Base-by-base conservation (phyloP, 2,888 invertebrate species). In the Uloborus plumipes region DNA sequence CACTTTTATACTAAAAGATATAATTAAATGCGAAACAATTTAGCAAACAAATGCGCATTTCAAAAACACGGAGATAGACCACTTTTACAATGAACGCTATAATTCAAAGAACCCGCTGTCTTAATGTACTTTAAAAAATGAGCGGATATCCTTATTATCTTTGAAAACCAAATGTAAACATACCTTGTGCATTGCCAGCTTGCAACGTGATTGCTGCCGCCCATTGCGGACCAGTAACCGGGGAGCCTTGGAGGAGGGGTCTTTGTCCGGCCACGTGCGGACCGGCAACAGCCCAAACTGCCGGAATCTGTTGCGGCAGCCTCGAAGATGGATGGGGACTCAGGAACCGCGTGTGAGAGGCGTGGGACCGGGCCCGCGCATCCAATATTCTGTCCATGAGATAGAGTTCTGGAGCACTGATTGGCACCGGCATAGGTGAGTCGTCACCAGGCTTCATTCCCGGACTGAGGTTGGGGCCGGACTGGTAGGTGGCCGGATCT, bases 331-430 rank as follows among this genome's bases (percentile, higher is more conserved):
- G 31, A 49, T 81, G 80, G 2, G 71, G 66, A 31, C 49, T 62
- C 26, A 76, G 20, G 66, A 62, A 80, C 11, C 73, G 61, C 14
- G 59, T 58, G 18, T 79, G 79, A 15, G 79, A 20, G 3, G 58
- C 58, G 22, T 77, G 77, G 15, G 20, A n/a, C 39, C 65, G 14
- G 16, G 20, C n/a, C 15, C 70, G 18, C 11, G 50, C 79, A 9
- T 80, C 80, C 49, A 80, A 39, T 22, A 76, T 65, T 26, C 82
- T 51, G 66, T 82, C 82, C 82, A 82, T 76, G 18, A 82, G 61
- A 16, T 65, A 82, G 14, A 82, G 20, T 51, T 82, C 82, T 0
- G 81, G 64, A 9, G 64, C 75, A 31, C 59, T 58, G 47, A 73
- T 53, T 31, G 31, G 14, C 13, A 61, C 73, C n/a, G 66, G 71